phyloP scores from a whole-genome alignment of 2,888 invertebrate species.

The Melinaea menophilus region DNA sequence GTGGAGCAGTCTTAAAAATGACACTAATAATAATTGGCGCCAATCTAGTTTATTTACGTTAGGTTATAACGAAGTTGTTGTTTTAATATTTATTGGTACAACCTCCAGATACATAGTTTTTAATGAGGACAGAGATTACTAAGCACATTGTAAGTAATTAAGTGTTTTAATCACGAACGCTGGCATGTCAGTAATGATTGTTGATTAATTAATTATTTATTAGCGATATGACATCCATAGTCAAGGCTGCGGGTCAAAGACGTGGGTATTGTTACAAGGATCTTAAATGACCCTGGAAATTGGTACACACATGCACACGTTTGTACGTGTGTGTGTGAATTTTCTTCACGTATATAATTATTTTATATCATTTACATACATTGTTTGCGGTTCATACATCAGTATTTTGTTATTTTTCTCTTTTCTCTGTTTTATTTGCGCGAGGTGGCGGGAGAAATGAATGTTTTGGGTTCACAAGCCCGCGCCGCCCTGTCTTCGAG shows the following conservation, averaged over 20 bases:
- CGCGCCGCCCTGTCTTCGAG: conserved; percentile 36
- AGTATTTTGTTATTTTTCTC: not conserved
- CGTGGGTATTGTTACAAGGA: not conserved
- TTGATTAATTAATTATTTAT: conserved; percentile 16
- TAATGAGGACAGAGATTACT: conserved; percentile 11
- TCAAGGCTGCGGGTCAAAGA: conserved; percentile 5
- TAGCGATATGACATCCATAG: conserved; percentile 13
- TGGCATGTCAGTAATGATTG: conserved; percentile 25
- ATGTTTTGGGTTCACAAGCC: conserved; percentile 56
- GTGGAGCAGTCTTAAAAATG: too few species aligned
- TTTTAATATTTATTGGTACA: too few species aligned
- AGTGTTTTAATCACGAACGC: conserved; percentile 24
- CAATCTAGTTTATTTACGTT: too few species aligned
- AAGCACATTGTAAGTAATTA: conserved; percentile 14
- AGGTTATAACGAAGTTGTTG: too few species aligned
- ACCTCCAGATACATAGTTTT: conserved; percentile 2
- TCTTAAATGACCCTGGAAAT: not conserved
- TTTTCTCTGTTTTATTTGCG: conserved; percentile 1
- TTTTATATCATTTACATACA: not conserved
- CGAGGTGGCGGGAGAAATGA: conserved; percentile 51
- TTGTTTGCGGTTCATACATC: not conserved
- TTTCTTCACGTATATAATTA: not conserved
- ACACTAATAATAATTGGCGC: too few species aligned
- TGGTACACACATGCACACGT: too few species aligned
- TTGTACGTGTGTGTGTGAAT: not conserved